These are phyloP conservation scores for Candidula unifasciata DNA, from an alignment of 2,888 invertebrate species.

Conservation along the genomic window DNA sequence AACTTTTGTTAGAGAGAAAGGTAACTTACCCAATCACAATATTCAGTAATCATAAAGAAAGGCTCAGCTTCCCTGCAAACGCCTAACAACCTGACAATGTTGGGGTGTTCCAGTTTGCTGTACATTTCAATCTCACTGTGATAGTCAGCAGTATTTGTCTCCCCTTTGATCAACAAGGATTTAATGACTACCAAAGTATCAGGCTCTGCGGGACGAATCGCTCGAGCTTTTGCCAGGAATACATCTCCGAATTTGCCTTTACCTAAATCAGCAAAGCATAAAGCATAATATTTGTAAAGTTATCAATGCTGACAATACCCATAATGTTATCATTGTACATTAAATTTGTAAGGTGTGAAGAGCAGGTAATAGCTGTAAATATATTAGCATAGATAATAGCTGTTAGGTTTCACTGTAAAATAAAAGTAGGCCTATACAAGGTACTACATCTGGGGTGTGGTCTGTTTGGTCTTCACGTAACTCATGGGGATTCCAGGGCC, in stretches of 20 bases:
- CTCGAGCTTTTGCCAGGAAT: conserved; percentile 84
- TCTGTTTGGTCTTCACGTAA: too few relatives aligned
- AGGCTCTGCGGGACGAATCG: conserved; percentile 76
- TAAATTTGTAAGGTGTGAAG: too few relatives aligned
- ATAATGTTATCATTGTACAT: too few relatives aligned
- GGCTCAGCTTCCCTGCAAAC: conserved; percentile 87
- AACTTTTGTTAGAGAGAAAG: neutral
- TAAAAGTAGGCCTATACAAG: too few relatives aligned
- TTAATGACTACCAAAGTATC: conserved; percentile 77
- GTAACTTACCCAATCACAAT: conserved; percentile 91
- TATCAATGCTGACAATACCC: too few relatives aligned
- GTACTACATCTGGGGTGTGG: too few relatives aligned
- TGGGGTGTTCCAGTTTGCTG: conserved; percentile 87
- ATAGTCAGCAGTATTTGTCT: conserved; percentile 83
- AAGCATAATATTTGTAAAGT: too few relatives aligned
- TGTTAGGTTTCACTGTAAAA: too few relatives aligned
- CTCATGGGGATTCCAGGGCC: too few relatives aligned
- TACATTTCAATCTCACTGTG: conserved; percentile 92
- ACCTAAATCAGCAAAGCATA: conserved; percentile 79
- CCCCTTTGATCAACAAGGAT: conserved; percentile 74
- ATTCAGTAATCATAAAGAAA: conserved; percentile 91
- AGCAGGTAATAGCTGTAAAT: too few relatives aligned
- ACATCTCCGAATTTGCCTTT: conserved; percentile 96
- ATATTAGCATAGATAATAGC: too few relatives aligned
- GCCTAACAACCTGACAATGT: conserved; percentile 88